phyloP scores from a whole-genome alignment of 2,888 invertebrate species.

The Macrosiphum euphorbiae region DNA sequence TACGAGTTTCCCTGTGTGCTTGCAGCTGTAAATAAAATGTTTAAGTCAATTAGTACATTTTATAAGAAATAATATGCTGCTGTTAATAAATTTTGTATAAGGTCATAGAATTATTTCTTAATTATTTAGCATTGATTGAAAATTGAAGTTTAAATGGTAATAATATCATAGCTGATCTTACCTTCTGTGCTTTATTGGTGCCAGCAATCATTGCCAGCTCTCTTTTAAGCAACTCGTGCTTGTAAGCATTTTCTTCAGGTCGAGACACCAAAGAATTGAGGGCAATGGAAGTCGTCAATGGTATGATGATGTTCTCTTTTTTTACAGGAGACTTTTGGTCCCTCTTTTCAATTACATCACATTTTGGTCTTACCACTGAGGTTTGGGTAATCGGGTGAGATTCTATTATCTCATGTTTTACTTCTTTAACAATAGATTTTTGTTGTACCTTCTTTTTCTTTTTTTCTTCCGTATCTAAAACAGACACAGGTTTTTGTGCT shows the following conservation, averaged over 20 bases:
- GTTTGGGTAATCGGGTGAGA: constrained; percentile 37
- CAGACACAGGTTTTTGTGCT: constrained; percentile 37
- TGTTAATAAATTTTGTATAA: background rate
- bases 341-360: constrained; percentile 57
- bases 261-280: constrained; percentile 60
- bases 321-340: constrained; percentile 60
- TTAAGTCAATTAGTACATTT: constrained; percentile 47
- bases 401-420: constrained; percentile 25
- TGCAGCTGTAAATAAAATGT: constrained; percentile 69
- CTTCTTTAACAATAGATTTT: constrained; percentile 46
- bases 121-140: background rate
- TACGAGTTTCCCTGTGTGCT: constrained; percentile 72
- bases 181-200: constrained; percentile 59
- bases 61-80: background rate
- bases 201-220: constrained; percentile 62
- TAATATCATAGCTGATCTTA: background rate
- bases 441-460: constrained; percentile 56
- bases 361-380: constrained; percentile 46
- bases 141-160: background rate
- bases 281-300: constrained; percentile 60
- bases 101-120: background rate
- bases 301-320: constrained; percentile 62
- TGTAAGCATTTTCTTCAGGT: constrained; percentile 64
- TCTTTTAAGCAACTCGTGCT: constrained; percentile 59
- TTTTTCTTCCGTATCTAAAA: constrained; percentile 45